Conservation (phyloP, 2,797 vertebrate species). For the Sebastes iracundus region DNA sequence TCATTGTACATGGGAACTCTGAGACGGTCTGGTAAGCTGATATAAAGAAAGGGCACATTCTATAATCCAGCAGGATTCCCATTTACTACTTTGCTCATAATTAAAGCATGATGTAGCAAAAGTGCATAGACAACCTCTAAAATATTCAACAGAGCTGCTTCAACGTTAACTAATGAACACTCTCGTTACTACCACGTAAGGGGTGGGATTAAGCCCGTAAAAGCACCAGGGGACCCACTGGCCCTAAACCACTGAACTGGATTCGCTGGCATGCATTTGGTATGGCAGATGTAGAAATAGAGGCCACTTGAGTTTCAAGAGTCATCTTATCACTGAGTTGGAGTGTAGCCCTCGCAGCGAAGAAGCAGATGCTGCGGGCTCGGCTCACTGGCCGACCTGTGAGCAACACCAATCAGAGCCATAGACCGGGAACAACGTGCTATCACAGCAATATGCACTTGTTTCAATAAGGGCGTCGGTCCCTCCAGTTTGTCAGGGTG, state of each 20-base stretch:
- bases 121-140: slow-evolving; percentile 41
- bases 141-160: slow-evolving; percentile 60
- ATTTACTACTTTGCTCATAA: slow-evolving; percentile 55
- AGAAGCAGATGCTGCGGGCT: slow-evolving; percentile 36
- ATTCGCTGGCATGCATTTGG: slow-evolving; percentile 25
- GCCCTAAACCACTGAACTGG: slow-evolving; percentile 40
- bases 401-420: slow-evolving; percentile 65
- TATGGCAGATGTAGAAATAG: slow-evolving; percentile 21
- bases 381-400: slow-evolving; percentile 59
- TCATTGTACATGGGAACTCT: slow-evolving; percentile 55
- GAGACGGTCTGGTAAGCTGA: slow-evolving; percentile 42
- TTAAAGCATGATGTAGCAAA: slow-evolving; percentile 58
- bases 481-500: slow-evolving; percentile 52
- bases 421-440: slow-evolving; percentile 51
- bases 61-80: slow-evolving; percentile 33
- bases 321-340: slow-evolving; percentile 17
- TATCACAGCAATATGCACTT: slow-evolving; percentile 54
- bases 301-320: slow-evolving; percentile 53
- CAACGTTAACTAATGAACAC: slow-evolving; percentile 66
- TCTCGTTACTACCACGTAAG: slow-evolving; percentile 29
- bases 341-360: slow-evolving; percentile 27
- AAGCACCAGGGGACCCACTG: slow-evolving; percentile 2
- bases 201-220: slow-evolving; percentile 11
- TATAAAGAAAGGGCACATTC: slow-evolving; percentile 50
- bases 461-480: slow-evolving; percentile 63